A percentile compares a stretch with the other conserved stretches of the same genome.
These are phyloP conservation scores for Galeruca laticollis DNA, from an alignment of 2,888 invertebrate genomes.

Conservation along the genomic window DNA sequence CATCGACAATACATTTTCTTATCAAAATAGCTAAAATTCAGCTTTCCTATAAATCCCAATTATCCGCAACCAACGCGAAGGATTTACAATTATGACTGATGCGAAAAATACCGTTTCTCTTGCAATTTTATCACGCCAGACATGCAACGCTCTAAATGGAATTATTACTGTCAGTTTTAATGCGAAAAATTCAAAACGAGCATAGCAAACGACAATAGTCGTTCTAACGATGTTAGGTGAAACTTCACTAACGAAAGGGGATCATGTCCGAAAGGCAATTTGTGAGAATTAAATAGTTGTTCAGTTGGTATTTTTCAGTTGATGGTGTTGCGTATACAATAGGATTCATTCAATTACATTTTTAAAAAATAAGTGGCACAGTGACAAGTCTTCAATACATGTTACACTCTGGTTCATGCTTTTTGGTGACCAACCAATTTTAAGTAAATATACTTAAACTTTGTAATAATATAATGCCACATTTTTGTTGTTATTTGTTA, in stretches of 20 bases:
- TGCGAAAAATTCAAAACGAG: conserved; percentile 27
- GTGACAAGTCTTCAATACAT: too few relatives aligned
- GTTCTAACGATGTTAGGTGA: conserved; percentile 20
- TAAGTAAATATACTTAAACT: too few relatives aligned
- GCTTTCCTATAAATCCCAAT: conserved; percentile 40
- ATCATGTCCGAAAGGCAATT: conserved; percentile 5
- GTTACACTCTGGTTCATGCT: too few relatives aligned
- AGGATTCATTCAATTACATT: background rate
- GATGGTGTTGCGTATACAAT: background rate
- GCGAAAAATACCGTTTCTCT: conserved; percentile 41
- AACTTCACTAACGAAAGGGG: conserved; percentile 5
- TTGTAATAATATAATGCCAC: too few relatives aligned
- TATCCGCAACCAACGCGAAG: conserved; percentile 35
- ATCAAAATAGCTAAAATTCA: conserved; percentile 34
- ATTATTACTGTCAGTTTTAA: conserved; percentile 39
- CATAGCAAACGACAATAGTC: conserved; percentile 8
- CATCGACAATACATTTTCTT: conserved; percentile 17
- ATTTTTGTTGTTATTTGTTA: too few relatives aligned
- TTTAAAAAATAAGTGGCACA: background rate
- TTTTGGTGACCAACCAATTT: too few relatives aligned
- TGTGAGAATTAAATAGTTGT: conserved; percentile 1
- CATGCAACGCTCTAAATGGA: conserved; percentile 39
- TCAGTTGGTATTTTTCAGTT: background rate
- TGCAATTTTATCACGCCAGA: conserved; percentile 38
- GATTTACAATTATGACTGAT: conserved; percentile 43